A percentile compares a stretch with the other conserved stretches of the same genome.
Evolutionary conservation across 1,140 invertebrate genomes (phyloP).

Genomic region (Panagrolaimus sp.): DNA sequence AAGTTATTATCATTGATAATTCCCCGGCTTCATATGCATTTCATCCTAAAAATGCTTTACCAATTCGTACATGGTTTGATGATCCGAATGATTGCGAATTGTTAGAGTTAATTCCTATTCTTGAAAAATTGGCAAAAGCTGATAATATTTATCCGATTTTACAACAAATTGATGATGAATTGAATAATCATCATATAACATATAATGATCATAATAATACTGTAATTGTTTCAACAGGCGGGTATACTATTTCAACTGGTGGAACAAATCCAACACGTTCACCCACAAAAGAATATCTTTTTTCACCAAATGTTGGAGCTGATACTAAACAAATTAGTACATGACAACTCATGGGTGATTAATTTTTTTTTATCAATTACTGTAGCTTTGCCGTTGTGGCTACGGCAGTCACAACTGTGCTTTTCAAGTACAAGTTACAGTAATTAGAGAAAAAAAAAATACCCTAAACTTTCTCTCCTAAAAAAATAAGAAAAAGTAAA

Average conservation of each 20-base stretch:
- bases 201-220: background rate
- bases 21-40: slow-evolving; percentile 99
- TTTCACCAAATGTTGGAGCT: slow-evolving; percentile 8
- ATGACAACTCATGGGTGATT: background rate
- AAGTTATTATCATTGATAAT: slow-evolving; percentile 98
- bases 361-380: too few species aligned
- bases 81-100: slow-evolving; percentile 90
- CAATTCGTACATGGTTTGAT: slow-evolving; percentile 94
- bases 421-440: too few species aligned
- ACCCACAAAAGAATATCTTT: slow-evolving; percentile 1
- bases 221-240: slow-evolving; percentile 2
- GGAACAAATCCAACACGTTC: background rate
- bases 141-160: slow-evolving; percentile 46
- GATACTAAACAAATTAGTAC: background rate
- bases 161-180: background rate
- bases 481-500: too few species aligned
- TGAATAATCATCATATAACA: background rate
- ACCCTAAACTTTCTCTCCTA: too few species aligned
- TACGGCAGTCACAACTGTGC: too few species aligned
- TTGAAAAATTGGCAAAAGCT: slow-evolving; percentile 79
- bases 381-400: too few species aligned
- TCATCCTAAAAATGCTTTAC: slow-evolving; percentile 98
- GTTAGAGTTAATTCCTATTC: slow-evolving; percentile 86
- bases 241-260: background rate
- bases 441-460: too few species aligned